phyloP scores from a whole-genome alignment of 2,113 vertebrate species.

The Gavia stellata region DNA sequence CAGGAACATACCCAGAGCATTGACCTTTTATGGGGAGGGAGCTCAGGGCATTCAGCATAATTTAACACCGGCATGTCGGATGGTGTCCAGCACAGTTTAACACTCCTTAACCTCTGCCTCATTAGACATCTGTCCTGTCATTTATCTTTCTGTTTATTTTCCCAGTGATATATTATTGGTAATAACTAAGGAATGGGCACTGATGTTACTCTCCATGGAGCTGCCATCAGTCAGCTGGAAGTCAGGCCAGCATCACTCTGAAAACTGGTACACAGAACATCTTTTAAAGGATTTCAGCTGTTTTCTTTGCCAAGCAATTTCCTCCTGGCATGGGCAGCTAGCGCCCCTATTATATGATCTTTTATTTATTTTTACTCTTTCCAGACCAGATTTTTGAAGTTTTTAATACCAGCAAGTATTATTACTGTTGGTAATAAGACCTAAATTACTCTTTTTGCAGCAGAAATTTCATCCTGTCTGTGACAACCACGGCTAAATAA shows the following conservation, averaged over 20 bases:
- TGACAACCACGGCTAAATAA: not conserved
- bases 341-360: not conserved
- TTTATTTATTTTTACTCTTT: conserved; percentile 19
- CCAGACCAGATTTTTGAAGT: not conserved
- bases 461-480: conserved; percentile 11
- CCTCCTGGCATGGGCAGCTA: conserved; percentile 24
- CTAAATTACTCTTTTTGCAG: not conserved
- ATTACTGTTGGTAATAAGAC: not conserved
- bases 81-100: conserved; percentile 68
- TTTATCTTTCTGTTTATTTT: conserved; percentile 67
- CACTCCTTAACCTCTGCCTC: conserved; percentile 69
- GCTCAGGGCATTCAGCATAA: conserved; percentile 63
- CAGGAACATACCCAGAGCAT: conserved; percentile 39
- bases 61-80: conserved; percentile 67
- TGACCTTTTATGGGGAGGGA: conserved; percentile 44
- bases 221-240: conserved; percentile 7
- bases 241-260: not conserved
- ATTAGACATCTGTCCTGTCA: conserved; percentile 66
- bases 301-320: conserved; percentile 55
- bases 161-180: conserved; percentile 50
- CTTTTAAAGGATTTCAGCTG: conserved; percentile 25
- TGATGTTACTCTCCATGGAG: not conserved
- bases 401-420: not conserved
- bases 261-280: not conserved
- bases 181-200: conserved; percentile 52